These are phyloP conservation scores for Leptura quadrifasciata DNA, from an alignment of 2,888 invertebrate species.

Conservation along the genomic window DNA sequence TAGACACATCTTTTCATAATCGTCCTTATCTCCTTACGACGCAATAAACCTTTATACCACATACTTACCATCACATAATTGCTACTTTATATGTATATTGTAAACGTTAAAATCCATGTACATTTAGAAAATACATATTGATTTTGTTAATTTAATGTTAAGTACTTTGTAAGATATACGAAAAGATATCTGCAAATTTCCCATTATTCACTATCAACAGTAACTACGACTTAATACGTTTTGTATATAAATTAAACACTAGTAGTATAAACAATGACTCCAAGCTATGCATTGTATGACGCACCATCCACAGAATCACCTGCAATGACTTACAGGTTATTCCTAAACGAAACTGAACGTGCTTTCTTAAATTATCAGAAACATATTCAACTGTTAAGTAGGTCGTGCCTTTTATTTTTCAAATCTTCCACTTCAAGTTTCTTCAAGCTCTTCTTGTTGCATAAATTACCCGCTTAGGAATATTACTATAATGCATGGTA, in stretches of 20 bases:
- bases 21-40: too few relatives aligned
- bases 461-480: not conserved
- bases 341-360: constrained; percentile 19
- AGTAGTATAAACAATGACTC: not conserved
- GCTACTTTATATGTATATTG: too few relatives aligned
- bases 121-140: not conserved
- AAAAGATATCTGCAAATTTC: not conserved
- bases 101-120: not conserved
- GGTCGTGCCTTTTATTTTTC: constrained; percentile 8
- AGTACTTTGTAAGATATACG: constrained; percentile 7
- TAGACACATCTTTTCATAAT: too few relatives aligned
- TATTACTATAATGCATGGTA: not conserved
- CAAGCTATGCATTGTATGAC: not conserved
- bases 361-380: constrained; percentile 11
- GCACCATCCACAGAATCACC: constrained; percentile 16
- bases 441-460: not conserved
- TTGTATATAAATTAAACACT: not conserved
- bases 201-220: not conserved
- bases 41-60: too few relatives aligned
- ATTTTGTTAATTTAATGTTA: not conserved
- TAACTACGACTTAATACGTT: not conserved
- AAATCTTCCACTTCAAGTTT: not conserved
- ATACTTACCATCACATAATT: too few relatives aligned
- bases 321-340: constrained; percentile 26
- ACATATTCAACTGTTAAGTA: constrained; percentile 14